Conservation (phyloP, 1,140 invertebrate genomes). For the Belonocnema kinseyi region DNA sequence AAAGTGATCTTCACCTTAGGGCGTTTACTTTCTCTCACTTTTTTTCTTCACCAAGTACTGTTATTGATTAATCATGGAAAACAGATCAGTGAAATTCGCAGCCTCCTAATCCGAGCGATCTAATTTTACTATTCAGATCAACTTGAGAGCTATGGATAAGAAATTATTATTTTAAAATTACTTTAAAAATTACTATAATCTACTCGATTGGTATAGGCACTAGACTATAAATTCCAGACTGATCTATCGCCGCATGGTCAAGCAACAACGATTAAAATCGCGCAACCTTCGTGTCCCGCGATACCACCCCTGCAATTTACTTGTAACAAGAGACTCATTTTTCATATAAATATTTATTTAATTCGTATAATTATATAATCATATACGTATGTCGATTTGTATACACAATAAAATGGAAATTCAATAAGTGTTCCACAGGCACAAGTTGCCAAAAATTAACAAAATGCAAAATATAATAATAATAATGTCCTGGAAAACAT, state of each 20-base stretch:
- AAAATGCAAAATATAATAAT: slow-evolving; percentile 60
- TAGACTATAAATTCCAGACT: background rate
- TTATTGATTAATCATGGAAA: slow-evolving; percentile 20
- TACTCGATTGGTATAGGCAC: slow-evolving; percentile 36
- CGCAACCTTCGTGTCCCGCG: slow-evolving; percentile 66
- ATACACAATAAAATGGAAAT: slow-evolving; percentile 47
- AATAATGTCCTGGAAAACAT: slow-evolving; percentile 55
- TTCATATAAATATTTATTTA: slow-evolving; percentile 73
- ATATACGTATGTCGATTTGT: slow-evolving; percentile 37
- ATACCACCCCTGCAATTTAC: slow-evolving; percentile 65
- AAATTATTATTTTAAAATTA: slow-evolving; percentile 36
- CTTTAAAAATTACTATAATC: slow-evolving; percentile 42
- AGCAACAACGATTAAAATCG: background rate
- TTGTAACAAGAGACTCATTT: slow-evolving; percentile 55
- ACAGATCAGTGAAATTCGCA: slow-evolving; percentile 5
- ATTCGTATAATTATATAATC: slow-evolving; percentile 40
- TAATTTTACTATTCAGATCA: background rate
- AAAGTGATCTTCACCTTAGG: slow-evolving; percentile 34
- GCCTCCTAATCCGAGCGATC: background rate
- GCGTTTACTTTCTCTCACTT: background rate
- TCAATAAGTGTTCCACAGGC: slow-evolving; percentile 74
- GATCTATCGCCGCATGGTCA: slow-evolving; percentile 3
- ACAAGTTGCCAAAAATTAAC: slow-evolving; percentile 69
- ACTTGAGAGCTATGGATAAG: background rate
- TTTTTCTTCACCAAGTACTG: background rate